A percentile compares a stretch with the other conserved stretches of the same genome.
Conservation (phyloP, 2,113 vertebrate genomes). For the Nicator chloris region DNA sequence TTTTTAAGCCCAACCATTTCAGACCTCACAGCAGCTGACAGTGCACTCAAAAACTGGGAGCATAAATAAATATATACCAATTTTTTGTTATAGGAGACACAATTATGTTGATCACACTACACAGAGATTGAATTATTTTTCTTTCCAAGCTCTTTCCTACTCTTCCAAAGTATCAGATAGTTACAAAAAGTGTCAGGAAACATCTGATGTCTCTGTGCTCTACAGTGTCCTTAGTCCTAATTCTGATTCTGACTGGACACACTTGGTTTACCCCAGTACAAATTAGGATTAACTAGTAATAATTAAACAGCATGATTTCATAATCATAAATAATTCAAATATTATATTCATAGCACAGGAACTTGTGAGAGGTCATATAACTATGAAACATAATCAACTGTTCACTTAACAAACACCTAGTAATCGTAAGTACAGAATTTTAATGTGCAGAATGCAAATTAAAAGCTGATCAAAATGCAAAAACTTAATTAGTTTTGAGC, state of each 20-base stretch:
- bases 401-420: conserved; percentile 1
- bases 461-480: conserved; percentile 26
- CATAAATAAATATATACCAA: background rate
- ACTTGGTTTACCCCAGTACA: background rate
- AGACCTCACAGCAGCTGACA: background rate
- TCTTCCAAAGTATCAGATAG: background rate
- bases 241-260: background rate
- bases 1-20: background rate
- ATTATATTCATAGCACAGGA: background rate
- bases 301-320: background rate
- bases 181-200: background rate
- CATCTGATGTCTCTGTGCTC: background rate
- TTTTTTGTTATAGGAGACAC: background rate
- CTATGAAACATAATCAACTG: background rate
- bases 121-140: background rate
- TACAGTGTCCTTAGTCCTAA: background rate
- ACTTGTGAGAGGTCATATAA: background rate
- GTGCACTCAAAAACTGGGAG: background rate
- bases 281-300: background rate
- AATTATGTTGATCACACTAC: background rate
- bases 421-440: background rate
- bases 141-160: background rate
- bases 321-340: conserved; percentile 1
- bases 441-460: conserved; percentile 9
- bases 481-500: background rate